Conservation (phyloP, 2,113 vertebrate genomes). For the Fulica atra region DNA sequence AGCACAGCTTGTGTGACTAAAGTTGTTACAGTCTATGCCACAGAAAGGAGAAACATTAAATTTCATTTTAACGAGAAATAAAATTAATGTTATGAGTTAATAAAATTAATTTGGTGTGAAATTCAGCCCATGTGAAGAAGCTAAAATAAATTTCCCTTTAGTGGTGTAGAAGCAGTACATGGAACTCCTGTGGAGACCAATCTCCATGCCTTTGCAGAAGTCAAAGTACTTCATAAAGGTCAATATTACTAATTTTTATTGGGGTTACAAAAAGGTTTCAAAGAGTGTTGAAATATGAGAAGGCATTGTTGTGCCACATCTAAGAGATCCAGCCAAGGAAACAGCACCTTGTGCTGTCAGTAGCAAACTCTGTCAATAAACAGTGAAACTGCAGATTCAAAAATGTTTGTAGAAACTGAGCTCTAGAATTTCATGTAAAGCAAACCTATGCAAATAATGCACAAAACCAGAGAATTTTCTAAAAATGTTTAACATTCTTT, state of each 20-base stretch:
- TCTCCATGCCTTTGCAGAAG: not conserved
- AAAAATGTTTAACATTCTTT: not conserved
- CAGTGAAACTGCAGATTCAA: not conserved
- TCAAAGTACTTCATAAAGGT: not conserved
- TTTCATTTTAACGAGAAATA: slow-evolving; percentile 15
- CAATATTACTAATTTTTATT: not conserved
- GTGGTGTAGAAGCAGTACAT: not conserved
- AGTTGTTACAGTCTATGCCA: not conserved
- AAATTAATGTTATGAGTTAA: slow-evolving; percentile 15
- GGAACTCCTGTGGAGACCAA: not conserved
- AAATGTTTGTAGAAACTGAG: not conserved
- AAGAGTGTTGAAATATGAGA: not conserved
- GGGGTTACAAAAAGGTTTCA: not conserved
- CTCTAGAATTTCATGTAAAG: not conserved
- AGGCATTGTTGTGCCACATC: not conserved
- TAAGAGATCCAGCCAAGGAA: not conserved
- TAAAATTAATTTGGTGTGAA: slow-evolving; percentile 33
- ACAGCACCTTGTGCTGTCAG: not conserved
- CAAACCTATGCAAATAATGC: not conserved
- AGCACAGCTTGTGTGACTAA: not conserved
- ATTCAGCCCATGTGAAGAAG: not conserved
- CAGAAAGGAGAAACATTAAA: not conserved
- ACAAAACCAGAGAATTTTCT: not conserved
- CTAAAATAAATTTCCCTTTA: not conserved
- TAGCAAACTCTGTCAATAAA: not conserved